phyloP scores from a whole-genome alignment of 2,888 invertebrate species.

The Microdon myrmicae region DNA sequence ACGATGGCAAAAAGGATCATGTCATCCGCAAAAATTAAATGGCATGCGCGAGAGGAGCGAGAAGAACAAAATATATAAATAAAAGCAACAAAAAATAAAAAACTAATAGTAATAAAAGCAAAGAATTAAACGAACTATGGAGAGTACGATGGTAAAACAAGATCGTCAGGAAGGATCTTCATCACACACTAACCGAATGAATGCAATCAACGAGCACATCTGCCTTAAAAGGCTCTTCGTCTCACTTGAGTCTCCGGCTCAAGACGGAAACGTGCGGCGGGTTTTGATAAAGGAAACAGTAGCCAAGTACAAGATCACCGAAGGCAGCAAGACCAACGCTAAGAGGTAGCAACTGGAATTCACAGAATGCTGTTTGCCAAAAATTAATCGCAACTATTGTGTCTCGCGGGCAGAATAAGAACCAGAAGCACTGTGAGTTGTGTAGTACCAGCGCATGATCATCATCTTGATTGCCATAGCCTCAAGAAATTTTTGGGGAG shows the following conservation, averaged over 20 bases:
- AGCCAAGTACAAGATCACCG: conserved; percentile 37
- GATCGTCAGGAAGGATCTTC: conserved; percentile 34
- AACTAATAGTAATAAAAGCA: conserved; percentile 13
- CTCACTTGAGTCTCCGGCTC: conserved; percentile 3
- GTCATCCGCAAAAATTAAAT: conserved; percentile 49
- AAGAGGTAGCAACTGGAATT: conserved; percentile 49
- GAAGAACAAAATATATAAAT: neutral
- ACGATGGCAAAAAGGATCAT: conserved; percentile 42
- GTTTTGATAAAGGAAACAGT: conserved; percentile 35
- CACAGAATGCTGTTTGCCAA: conserved; percentile 51
- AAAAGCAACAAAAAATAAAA: conserved; percentile 6
- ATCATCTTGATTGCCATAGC: conserved; percentile 23
- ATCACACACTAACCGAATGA: conserved; percentile 12
- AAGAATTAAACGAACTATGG: conserved; percentile 56
- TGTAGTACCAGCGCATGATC: conserved; percentile 15
- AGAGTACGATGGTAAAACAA: conserved; percentile 27
- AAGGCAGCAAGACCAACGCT: conserved; percentile 28
- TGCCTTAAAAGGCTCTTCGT: conserved; percentile 42
- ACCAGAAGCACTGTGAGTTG: conserved; percentile 39
- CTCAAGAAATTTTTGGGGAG: conserved; percentile 22
- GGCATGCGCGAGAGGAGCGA: conserved; percentile 41
- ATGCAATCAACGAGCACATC: conserved; percentile 46
- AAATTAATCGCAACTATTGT: conserved; percentile 45
- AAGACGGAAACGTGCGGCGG: conserved; percentile 19
- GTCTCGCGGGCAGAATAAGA: conserved; percentile 43